Percentiles rank a stretch among this genome's conserved stretches.
These are phyloP conservation scores for Meliscaeva auricollis DNA, from an alignment of 2,888 invertebrate genomes.

Conservation along the genomic window DNA sequence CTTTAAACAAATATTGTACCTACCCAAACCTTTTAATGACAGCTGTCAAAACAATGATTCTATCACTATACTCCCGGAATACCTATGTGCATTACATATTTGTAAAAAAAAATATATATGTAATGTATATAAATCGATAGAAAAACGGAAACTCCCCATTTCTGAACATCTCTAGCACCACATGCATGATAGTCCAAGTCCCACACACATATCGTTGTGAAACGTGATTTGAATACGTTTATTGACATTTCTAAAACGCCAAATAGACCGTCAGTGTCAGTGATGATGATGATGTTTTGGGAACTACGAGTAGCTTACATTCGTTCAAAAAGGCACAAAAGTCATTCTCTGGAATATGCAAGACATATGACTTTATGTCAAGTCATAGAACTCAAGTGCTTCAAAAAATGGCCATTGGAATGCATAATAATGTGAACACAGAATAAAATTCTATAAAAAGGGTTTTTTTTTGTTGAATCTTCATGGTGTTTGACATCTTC, in stretches of 20 bases:
- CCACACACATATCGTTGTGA: background rate
- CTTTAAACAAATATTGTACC: too few relatives aligned
- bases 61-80: background rate
- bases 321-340: background rate
- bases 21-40: conserved; percentile 26
- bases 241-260: background rate
- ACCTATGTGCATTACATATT: background rate
- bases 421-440: conserved; percentile 33
- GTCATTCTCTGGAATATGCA: background rate
- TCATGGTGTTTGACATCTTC: conserved; percentile 39
- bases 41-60: conserved; percentile 26
- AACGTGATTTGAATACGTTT: conserved; percentile 29
- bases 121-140: background rate
- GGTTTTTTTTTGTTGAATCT: conserved; percentile 7
- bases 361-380: background rate
- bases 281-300: background rate
- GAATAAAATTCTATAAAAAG: conserved; percentile 13
- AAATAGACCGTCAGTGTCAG: conserved; percentile 5
- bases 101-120: background rate
- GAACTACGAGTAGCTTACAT: background rate
- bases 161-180: background rate
- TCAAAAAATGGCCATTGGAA: conserved; percentile 5
- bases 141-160: conserved; percentile 21
- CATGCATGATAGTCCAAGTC: background rate
- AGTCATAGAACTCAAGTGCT: conserved; percentile 1